Conservation (phyloP, 2,113 vertebrate genomes). For the Rhineura floridana region DNA sequence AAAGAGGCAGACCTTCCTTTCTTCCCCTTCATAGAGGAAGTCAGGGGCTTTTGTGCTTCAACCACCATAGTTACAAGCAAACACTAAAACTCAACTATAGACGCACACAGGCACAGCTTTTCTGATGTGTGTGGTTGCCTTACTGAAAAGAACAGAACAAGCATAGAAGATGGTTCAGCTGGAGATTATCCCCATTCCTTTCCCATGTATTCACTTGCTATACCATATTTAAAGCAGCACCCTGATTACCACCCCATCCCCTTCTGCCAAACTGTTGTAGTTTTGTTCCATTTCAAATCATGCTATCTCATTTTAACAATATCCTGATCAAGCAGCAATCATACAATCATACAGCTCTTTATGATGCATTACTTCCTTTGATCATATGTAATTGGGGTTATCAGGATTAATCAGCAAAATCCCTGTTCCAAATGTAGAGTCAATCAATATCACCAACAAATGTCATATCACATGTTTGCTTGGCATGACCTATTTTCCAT, state of each 20-base stretch:
- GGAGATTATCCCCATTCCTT: background rate
- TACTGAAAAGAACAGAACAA: background rate
- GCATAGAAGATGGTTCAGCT: background rate
- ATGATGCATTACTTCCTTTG: background rate
- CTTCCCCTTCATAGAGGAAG: background rate
- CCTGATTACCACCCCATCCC: background rate
- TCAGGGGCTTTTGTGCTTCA: background rate
- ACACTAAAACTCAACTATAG: background rate
- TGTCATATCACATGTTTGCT: constrained; percentile 6
- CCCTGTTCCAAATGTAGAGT: background rate
- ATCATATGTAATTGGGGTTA: constrained; percentile 16
- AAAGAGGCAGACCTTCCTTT: too few species aligned
- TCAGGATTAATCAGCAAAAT: constrained; percentile 3
- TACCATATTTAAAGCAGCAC: background rate
- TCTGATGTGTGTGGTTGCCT: background rate
- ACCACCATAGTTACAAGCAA: background rate
- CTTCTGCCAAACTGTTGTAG: background rate
- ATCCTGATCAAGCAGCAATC: background rate
- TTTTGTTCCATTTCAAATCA: background rate
- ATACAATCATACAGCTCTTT: background rate
- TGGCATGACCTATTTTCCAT: background rate
- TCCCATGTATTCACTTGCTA: background rate
- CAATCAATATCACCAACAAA: background rate
- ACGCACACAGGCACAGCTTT: too few species aligned
- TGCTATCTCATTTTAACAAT: background rate